Base-by-base conservation (phyloP, 2,113 vertebrate genomes). In the Phrynosoma blainvillii region DNA sequence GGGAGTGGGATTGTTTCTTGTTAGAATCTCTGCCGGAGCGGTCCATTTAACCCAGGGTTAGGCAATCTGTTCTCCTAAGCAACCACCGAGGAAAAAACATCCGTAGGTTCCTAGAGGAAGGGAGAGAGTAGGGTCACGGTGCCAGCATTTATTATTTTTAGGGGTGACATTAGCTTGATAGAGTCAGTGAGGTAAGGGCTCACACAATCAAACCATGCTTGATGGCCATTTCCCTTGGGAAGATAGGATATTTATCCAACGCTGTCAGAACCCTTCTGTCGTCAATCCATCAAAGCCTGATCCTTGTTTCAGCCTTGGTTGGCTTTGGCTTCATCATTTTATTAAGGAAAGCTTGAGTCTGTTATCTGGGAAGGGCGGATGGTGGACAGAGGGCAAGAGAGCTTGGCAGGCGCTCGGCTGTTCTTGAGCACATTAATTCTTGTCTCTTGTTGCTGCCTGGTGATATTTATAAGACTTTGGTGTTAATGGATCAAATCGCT, bases 391-490 rank as follows among this genome's bases (percentile, higher is more conserved):
- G 47, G 47, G 90, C 84, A 88, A 79, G 79, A 23, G n/a, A 87
- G 81, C 66, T 88, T 84, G 74, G 74, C 84, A 78, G 83, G 77
- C 65, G 86, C 70, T 74, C 89, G 81, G 21, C 85, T 93, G 90
- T 90, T 84, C 73, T 80, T 40, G 85, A 88, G 59, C 36, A 56
- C 88, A 90, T 93, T 92, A 92, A 92, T 94, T 93, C 92, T 87
- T 88, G 91, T 90, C 84, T 89, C 32, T 21, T 71, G 20, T 83
- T 5, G 0, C 52, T 93, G 70, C 65, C 93, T 54, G 70, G 85
- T 84, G 83, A 87, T 62, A 65, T 87, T 89, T 84, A 75, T 80
- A 88, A 86, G 89, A 84, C 87, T 36, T 0, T 42, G 90, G 59
- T 84, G 56, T 89, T 94, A 91, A 93, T 90, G 85, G 81, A 87